Percentiles rank a stretch among this genome's conserved stretches.
Conservation (phyloP, 2,888 invertebrate genomes). For the Petrolisthes cinctipes region DNA sequence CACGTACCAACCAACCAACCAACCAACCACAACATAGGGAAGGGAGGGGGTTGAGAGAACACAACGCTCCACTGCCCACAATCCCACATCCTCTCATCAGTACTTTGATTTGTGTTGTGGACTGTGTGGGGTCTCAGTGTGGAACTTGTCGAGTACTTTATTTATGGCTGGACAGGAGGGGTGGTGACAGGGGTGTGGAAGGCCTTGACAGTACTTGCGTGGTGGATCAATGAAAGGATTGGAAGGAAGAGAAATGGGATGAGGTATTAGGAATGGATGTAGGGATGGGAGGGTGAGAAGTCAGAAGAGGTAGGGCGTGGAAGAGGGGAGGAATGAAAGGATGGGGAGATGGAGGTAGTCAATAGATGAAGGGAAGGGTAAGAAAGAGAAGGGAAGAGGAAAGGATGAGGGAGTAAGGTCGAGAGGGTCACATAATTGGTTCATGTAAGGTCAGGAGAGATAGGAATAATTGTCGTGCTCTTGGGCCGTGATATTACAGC, state of each 20-base stretch:
- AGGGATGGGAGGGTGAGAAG: neutral
- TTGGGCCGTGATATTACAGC: neutral
- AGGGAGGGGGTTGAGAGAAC: no score
- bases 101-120: no score
- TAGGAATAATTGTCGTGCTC: neutral
- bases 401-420: neutral
- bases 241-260: neutral
- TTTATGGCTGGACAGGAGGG: no score
- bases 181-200: no score
- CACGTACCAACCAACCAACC: no score
- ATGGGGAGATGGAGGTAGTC: neutral
- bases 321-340: neutral
- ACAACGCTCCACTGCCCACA: no score
- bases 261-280: neutral
- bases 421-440: neutral
- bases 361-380: neutral
- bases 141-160: no score
- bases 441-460: neutral
- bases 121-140: no score
- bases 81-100: no score
- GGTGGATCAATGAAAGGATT: no score
- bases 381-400: neutral
- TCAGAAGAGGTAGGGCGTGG: neutral
- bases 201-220: no score
- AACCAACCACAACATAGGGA: no score